Percentiles rank a stretch among this genome's conserved stretches.
Evolutionary conservation across 1,140 invertebrate genomes (phyloP).

Genomic region (Neodiprion pinetum): DNA sequence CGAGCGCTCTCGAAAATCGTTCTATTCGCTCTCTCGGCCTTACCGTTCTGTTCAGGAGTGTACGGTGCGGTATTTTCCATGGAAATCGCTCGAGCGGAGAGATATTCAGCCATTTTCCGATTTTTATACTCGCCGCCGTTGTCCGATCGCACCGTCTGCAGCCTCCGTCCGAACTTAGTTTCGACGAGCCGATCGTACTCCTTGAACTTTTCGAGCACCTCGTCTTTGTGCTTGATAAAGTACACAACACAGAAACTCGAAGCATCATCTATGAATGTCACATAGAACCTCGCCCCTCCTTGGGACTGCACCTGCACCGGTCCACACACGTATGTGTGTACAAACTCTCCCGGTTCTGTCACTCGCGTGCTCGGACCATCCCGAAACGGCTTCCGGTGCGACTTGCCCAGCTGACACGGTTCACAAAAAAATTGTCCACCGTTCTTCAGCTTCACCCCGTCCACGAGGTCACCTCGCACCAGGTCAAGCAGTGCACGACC

Average conservation of each 20-base stretch:
- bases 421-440: slow-evolving; percentile 25
- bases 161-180: slow-evolving; percentile 42
- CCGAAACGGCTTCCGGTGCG: slow-evolving; percentile 33
- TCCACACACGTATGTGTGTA: neutral
- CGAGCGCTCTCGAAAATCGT: slow-evolving; percentile 31
- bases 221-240: slow-evolving; percentile 52
- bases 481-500: slow-evolving; percentile 19
- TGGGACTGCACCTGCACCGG: slow-evolving; percentile 22
- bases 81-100: slow-evolving; percentile 41
- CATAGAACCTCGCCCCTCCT: neutral
- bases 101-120: slow-evolving; percentile 40
- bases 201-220: slow-evolving; percentile 49
- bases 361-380: slow-evolving; percentile 10
- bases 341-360: slow-evolving; percentile 7
- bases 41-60: slow-evolving; percentile 50
- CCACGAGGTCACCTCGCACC: slow-evolving; percentile 19
- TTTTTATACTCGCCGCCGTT: slow-evolving; percentile 57
- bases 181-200: slow-evolving; percentile 44
- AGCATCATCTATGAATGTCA: slow-evolving; percentile 19
- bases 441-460: slow-evolving; percentile 11
- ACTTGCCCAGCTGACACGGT: slow-evolving; percentile 42
- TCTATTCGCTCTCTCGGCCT: slow-evolving; percentile 40
- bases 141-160: slow-evolving; percentile 47
- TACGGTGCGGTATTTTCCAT: slow-evolving; percentile 41
- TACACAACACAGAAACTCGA: slow-evolving; percentile 50